Percentiles rank a stretch among this genome's conserved stretches.
phyloP scores from a whole-genome alignment of 2,113 vertebrate species.

The Conger conger region DNA sequence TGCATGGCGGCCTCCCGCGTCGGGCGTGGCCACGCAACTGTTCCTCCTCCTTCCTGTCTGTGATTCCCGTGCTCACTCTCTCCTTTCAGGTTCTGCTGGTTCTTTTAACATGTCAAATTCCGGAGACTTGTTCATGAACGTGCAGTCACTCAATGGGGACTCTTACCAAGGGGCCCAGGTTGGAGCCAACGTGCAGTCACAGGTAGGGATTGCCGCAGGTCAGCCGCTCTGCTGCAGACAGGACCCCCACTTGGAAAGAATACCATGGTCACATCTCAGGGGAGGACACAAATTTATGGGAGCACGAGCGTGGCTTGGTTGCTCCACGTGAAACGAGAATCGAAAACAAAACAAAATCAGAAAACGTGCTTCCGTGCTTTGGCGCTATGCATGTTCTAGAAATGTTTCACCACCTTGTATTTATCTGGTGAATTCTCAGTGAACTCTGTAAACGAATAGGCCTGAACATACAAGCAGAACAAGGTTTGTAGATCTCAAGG shows the following conservation, averaged over 20 bases:
- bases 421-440: not conserved
- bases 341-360: not conserved
- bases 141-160: slow-evolving; percentile 99
- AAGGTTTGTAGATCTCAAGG: not conserved
- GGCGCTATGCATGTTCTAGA: not conserved
- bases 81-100: slow-evolving; percentile 98
- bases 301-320: not conserved
- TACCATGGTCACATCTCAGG: not conserved
- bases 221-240: not conserved
- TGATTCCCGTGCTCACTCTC: slow-evolving; percentile 89
- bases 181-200: slow-evolving; percentile 99
- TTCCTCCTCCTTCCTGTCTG: slow-evolving; percentile 79
- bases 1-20: slow-evolving; percentile 42
- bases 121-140: slow-evolving; percentile 99
- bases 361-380: not conserved
- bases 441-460: not conserved
- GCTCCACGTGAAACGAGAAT: not conserved
- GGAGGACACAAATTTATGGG: not conserved
- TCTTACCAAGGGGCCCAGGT: slow-evolving; percentile 99
- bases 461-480: not conserved
- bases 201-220: slow-evolving; percentile 73
- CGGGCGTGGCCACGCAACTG: slow-evolving; percentile 53
- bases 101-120: slow-evolving; percentile 99
- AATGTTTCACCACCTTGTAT: not conserved
- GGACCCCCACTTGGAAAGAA: not conserved